Evolutionary conservation across 2,797 vertebrate genomes (phyloP), one percentile per base, ranked within the genome.

Genomic region (Tiaroga cobitis): DNA sequence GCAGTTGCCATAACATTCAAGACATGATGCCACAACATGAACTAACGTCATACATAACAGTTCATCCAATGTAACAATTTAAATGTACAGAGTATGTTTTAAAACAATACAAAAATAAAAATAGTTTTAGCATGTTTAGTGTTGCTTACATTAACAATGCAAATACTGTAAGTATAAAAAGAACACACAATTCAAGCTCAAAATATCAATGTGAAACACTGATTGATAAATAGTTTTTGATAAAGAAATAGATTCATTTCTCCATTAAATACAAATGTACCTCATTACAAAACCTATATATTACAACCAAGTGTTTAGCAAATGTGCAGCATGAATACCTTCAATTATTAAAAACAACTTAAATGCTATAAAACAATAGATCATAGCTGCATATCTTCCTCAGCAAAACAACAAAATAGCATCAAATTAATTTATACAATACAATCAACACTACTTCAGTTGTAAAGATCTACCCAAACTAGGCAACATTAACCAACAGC

Each of bases 41-140:
- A 49, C 13, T 51, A 74, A 51, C 24, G 34, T 54, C 39, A 70
- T 41, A 67, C 16, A 67, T 32, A 59, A 72, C 1, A 26, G 43
- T 56, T 59, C 16, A 4, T 32, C 10, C 10, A 32, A 73, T 72
- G 68, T 73, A 82, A 61, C 24, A 41, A 59, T 56, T 56, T 4
- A 11, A 9, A 82, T 29, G 18, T 59, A 75, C 51, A 77, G 37
- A 37, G 67, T 43, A 18, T 72, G 1, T 43, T 86, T 32, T 29
- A 69, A 54, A 78, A 72, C 49, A 21, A 68, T 81, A 76, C 56
- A 80, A 76, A 56, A 87, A 56, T 21, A 39, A 13, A 61, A 86
- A 84, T 75, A 72, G 49, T 83, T 75, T 81, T 63, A 73, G 63
- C 80, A 77, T 56, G 19, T 54, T 82, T 84, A 73, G 21, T 84